Evolutionary conservation across 2,797 vertebrate genomes (phyloP).

Genomic region (Cercopithecus diana): DNA sequence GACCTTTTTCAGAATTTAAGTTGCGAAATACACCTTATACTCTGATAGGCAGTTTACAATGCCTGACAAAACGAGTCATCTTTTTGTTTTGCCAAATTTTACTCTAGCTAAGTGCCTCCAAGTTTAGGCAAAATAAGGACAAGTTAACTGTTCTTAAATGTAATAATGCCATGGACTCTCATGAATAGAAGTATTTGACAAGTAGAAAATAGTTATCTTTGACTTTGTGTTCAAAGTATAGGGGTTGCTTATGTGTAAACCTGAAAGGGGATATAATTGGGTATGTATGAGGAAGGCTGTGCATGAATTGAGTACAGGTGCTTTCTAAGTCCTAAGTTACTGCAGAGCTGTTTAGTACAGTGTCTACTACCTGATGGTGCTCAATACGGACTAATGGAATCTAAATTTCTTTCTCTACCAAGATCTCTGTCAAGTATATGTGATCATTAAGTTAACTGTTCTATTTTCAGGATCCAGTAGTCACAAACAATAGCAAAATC

Average conservation of each 20-base stretch:
- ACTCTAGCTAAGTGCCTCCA: background rate
- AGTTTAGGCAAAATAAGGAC: constrained; percentile 14
- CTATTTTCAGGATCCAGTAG: background rate
- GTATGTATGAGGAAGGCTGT: background rate
- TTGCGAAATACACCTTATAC: background rate
- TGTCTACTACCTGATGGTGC: background rate
- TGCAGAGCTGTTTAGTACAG: background rate
- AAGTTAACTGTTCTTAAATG: background rate
- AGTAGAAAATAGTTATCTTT: background rate
- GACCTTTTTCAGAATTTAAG: constrained; percentile 27
- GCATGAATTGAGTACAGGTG: background rate
- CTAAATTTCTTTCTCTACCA: background rate
- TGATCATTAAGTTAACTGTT: background rate
- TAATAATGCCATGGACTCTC: background rate
- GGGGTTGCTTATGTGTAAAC: background rate
- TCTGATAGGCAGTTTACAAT: constrained; percentile 30
- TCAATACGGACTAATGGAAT: background rate
- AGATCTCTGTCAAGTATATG: background rate
- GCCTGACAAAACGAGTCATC: constrained; percentile 8
- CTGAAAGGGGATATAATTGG: background rate
- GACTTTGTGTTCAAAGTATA: background rate
- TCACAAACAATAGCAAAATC: background rate
- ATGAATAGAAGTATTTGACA: background rate
- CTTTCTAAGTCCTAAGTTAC: background rate
- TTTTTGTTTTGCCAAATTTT: constrained; percentile 49